Evolutionary conservation across 2,888 invertebrate species (phyloP), one percentile per base, ranked within the genome.

Genomic region (Omphaloscelis lunosa): DNA sequence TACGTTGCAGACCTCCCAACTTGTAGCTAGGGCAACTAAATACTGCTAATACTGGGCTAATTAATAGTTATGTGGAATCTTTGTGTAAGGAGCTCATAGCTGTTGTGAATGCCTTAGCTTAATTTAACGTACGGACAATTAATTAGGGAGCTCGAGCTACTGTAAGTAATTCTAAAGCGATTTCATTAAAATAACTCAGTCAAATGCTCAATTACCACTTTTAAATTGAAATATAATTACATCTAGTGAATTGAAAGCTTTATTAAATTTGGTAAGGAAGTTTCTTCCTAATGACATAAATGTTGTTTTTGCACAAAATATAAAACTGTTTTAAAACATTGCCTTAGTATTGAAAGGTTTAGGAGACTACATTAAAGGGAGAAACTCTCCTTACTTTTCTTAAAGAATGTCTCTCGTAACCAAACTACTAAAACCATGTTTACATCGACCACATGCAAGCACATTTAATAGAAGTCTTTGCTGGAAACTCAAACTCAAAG

Each of bases 1-100:
- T 82, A 72, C 77, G 80, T 45, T 81, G 65, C 75, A 75, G 48
- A 65, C 17, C n/a, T 56, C 48, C 15, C 12, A 78, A 82, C 76
- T 89, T 85, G 72, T 77, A 74, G 51, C 41, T 23, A 79, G 27
- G 20, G 72, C 58, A 79, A 77, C 75, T 70, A 73, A 82, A 79
- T 70, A 69, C 68, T 77, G 66, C 17, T 72, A 68, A 62, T 82
- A 3, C 51, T 69, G 20, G n/a, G 23, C 73, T 76, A 82, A 85
- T 82, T 72, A 85, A 85, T 72, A 85, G 76, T 85, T 84, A 27
- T 34, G 20, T 17, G 12, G 53, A 74, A 78, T 69, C 29, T 78
- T 45, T 66, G 80, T 29, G 48, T 27, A 34, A 0, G 11, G 27
- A 51, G 34, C 41, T 63, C 0, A 9, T 23, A 15, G 48, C n/a